Evolutionary conservation across 2,113 vertebrate genomes (phyloP).

Genomic region (Thomomys bottae): DNA sequence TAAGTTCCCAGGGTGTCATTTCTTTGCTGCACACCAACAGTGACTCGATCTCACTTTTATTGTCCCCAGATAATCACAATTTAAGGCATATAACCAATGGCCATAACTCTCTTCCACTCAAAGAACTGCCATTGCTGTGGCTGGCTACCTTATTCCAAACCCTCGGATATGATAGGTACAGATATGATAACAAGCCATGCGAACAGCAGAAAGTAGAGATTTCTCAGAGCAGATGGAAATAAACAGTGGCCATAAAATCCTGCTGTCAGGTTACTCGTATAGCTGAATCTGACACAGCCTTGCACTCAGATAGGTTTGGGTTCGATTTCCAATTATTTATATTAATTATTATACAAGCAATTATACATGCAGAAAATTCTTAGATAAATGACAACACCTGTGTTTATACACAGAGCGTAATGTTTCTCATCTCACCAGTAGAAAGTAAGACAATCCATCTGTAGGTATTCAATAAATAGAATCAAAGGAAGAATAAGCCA

Average conservation of each 20-base stretch:
- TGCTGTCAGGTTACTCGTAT: neutral
- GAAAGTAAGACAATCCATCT: neutral
- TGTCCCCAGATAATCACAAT: too few species aligned
- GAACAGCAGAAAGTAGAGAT: neutral
- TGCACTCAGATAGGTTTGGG: neutral
- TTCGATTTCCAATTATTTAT: neutral
- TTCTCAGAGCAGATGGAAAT: neutral
- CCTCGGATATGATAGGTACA: neutral
- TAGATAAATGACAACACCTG: neutral
- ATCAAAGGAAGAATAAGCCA: neutral
- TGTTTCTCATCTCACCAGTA: neutral
- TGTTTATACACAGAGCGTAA: neutral
- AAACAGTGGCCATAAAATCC: neutral
- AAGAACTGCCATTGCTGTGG: neutral
- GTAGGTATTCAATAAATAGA: neutral
- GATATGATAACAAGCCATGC: neutral
- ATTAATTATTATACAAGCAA: neutral
- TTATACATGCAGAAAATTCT: neutral
- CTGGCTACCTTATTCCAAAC: neutral
- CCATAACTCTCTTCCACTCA: neutral
- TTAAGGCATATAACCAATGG: neutral
- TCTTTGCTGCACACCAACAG: neutral
- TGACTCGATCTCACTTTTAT: too few species aligned
- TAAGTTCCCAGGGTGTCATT: neutral
- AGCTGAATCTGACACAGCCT: neutral